phyloP scores from a whole-genome alignment of 2,113 vertebrate species.

The Xerus inauris region DNA sequence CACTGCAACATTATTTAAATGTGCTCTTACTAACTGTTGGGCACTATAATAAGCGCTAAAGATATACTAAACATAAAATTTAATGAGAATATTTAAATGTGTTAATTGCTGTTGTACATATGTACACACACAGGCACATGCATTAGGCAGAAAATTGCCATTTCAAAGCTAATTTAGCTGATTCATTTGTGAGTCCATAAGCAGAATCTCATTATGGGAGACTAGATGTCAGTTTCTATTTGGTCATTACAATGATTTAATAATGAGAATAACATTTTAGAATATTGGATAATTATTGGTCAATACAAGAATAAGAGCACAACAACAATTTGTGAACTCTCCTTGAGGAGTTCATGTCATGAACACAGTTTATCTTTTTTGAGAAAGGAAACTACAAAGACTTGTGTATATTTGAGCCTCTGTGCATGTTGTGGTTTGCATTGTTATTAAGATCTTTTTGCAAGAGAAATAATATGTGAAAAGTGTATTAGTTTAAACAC shows the following conservation, averaged over 20 bases:
- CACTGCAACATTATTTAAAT: not conserved
- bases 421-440: not conserved
- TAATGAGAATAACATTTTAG: slow-evolving; percentile 52
- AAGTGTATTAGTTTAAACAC: not conserved
- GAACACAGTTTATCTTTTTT: slow-evolving; percentile 17
- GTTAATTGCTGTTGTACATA: not conserved
- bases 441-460: not conserved
- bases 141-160: slow-evolving; percentile 9
- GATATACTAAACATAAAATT: not conserved
- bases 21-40: not conserved
- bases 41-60: not conserved
- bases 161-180: slow-evolving; percentile 53
- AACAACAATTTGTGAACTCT: not conserved
- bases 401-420: not conserved
- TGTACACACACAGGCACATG: not conserved
- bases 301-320: not conserved
- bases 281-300: slow-evolving; percentile 37
- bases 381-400: not conserved
- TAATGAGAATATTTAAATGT: slow-evolving; percentile 21
- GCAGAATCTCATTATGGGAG: slow-evolving; percentile 38
- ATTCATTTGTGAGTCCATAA: slow-evolving; percentile 28
- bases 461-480: not conserved
- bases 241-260: slow-evolving; percentile 36
- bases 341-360: not conserved
- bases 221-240: slow-evolving; percentile 32